phyloP scores from a whole-genome alignment of 1,140 invertebrate species.

The Euschistus heros region DNA sequence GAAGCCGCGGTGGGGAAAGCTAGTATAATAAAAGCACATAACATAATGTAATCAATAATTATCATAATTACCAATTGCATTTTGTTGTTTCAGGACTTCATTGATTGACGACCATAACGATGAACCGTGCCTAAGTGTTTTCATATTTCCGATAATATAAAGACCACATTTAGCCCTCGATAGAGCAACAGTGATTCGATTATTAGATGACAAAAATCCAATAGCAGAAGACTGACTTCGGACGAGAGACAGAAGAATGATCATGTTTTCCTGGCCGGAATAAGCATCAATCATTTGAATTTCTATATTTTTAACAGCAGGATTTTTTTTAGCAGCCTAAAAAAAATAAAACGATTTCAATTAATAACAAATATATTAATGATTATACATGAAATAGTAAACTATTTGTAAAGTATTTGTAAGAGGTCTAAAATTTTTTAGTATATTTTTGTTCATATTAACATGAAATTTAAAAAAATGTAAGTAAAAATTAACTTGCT shows the following conservation, averaged over 20 bases:
- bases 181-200: conserved; percentile 72
- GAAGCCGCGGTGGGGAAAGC: too few relatives aligned
- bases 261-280: conserved; percentile 77
- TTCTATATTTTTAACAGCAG: conserved; percentile 36
- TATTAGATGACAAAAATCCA: conserved; percentile 64
- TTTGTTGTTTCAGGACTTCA: conserved; percentile 36
- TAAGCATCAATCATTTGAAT: conserved; percentile 59
- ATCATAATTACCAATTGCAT: conserved; percentile 34
- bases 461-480: too few relatives aligned
- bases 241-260: conserved; percentile 73
- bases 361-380: too few relatives aligned
- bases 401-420: too few relatives aligned
- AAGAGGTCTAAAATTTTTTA: too few relatives aligned
- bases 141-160: conserved; percentile 55
- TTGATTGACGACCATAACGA: conserved; percentile 44
- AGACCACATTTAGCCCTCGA: conserved; percentile 65
- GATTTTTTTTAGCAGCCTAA: too few relatives aligned
- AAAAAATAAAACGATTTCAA: too few relatives aligned
- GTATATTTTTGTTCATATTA: too few relatives aligned
- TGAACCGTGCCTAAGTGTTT: conserved; percentile 18
- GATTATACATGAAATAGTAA: too few relatives aligned
- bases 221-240: conserved; percentile 52
- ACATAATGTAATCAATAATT: too few relatives aligned
- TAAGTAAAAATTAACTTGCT: too few relatives aligned
- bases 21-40: too few relatives aligned